Evolutionary conservation across 2,888 invertebrate genomes (phyloP), one percentile per base, ranked within the genome.

Genomic region (Anarsia innoxiella): DNA sequence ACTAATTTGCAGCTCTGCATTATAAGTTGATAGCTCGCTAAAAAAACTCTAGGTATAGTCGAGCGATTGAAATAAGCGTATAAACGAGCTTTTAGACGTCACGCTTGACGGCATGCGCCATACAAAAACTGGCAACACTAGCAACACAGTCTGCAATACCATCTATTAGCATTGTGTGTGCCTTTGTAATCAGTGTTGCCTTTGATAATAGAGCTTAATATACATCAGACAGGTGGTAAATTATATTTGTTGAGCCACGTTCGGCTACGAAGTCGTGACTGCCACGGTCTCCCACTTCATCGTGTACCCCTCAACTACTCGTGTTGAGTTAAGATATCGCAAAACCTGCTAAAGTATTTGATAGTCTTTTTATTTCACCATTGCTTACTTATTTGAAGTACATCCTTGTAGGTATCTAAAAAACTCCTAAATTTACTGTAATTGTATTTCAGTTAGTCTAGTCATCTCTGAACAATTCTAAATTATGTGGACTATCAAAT

Each of bases 51-150:
- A 57, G 62, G 58, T 66, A 63, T 66, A 68, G 59, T 66, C 66
- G 64, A 70, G 63, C 53, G 59, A 52, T 57, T 61, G 71, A 66
- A 78, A 78, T 67, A 79, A 80, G 72, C 70, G 66, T 70, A 68
- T 76, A 76, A 76, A 78, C 70, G 77, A 79, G 74, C 77, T 77
- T 82, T 80, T 75, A 72, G 71, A 66, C 67, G 77, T 78, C 66
- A 80, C 76, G 82, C 64, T 75, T 59, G 60, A 60, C 55, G 57
- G 73, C 65, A 57, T 62, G 56, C 58, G 59, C 53, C 57, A 48
- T 46, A 61, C 66, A 82, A 80, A 82, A 79, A 78, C 61, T 57
- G 59, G 58, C 62, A 13, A 23, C 9, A 23, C 16, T 23, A n/a
- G 11, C 19, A 15, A 27, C 36, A 29, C 12, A 23, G 23, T 11